Base-by-base conservation (phyloP, 2,113 vertebrate species). In the Baryphthengus martii region DNA sequence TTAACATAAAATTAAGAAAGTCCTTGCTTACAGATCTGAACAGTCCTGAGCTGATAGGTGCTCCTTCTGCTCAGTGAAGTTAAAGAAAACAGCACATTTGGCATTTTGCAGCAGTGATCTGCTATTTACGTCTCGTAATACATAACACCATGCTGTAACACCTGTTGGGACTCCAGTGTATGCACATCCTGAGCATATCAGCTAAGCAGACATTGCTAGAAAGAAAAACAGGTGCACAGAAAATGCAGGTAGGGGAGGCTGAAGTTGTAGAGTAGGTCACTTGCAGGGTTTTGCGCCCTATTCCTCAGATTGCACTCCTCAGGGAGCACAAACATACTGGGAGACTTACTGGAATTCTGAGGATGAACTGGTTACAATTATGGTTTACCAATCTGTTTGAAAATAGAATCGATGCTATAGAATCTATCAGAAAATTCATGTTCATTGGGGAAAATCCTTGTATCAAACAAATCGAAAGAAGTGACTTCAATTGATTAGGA, bases 1-100 rank as follows among this genome's bases (percentile, higher is more conserved):
- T 68, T 72, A 73, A 68, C 5, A 16, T 59, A 56, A 95, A 80
- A 83, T 73, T 75, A 93, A 59, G n/a, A 49, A 89, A 82, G 20
- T 35, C 71, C 45, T 85, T 82, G 53, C 49, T 93, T 76, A 90
- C 12, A 76, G 44, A 44, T 85, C 53, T 45, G 47, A 79, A 61
- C 24, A 56, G 37, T 65, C 40, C 18, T 56, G 16, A 95, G 44
- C 28, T 61, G 25, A 76, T 61, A 74, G 44, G 33, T 79, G 26
- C 12, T 73, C 19, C 45, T 87, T 89, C 40, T 19, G 10, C 29
- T 74, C 61, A 42, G 59, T 26, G 52, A 81, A 91, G 47, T 33
- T 63, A 71, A 66, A 35, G 23, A 39, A 78, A 87, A 78, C 47
- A 87, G 16, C 33, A 14, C 33, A 53, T 63, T 78, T 50, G 71